Evolutionary conservation across 2,797 vertebrate genomes (phyloP), one percentile per base, ranked within the genome.

Genomic region (Phrynocephalus vlangalii): DNA sequence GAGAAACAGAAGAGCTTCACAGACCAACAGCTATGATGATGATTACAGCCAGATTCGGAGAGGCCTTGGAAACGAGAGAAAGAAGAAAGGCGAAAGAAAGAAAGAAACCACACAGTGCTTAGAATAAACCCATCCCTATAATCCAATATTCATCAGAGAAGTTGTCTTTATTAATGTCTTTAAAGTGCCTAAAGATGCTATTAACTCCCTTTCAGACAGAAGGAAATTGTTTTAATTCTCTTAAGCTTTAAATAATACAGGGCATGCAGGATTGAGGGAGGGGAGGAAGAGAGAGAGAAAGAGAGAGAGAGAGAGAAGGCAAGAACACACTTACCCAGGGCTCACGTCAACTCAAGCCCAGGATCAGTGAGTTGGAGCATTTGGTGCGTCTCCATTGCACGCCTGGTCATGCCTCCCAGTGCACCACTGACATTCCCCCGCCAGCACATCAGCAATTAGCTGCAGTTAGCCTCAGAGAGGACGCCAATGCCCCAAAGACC

Each of bases 61-160:
- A 89, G 86, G 76, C 77, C 86, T 86, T 38, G 73, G 79, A 90
- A 26, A 66, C 38, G 38, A 20, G 1, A 15, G 11, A 20, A 63
- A 63, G 20, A 63, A 20, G 18, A 63, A 63, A 56, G 3, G 9
- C 9, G 20, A 16, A 15, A 10, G 20, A 44, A 30, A 6, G 71
- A 30, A 24, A n/a, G 28, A 90, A 92, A 82, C 82, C 88, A 87
- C 85, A 77, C 38, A 90, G n/a, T 26, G 1, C 0, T 81, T 33
- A 82, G 83, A 83, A 83, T 91, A 89, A 94, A 93, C 88, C 73
- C 73, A 93, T 86, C 75, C 38, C 88, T 88, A 91, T 4, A 52
- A 88, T 85, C 91, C 82, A 87, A 78, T 81, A 90, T 87, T 88
- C 85, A 90, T 87, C 79, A 91, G 82, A 93, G n/a, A 90, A 92